Base-by-base conservation (phyloP, 2,888 invertebrate species). In the Leptogaster cylindrica region DNA sequence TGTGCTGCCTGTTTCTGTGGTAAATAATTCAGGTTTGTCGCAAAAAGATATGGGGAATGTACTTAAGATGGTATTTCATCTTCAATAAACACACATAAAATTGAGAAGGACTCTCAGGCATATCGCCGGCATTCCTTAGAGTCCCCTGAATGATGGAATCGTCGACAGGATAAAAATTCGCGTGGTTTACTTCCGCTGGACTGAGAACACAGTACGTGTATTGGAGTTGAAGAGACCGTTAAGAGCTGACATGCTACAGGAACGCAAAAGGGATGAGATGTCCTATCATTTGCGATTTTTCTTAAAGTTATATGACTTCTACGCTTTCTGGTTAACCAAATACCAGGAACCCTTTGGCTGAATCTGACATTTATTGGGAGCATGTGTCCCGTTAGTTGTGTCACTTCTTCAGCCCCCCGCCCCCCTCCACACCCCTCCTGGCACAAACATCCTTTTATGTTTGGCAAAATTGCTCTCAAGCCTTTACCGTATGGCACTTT, bases 351-450 rank as follows among this genome's bases (percentile, higher is more conserved):
- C 52, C 44, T 39, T 16, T 44, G 48, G 48, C 20, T 64, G 50
- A 14, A 50, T 12, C 44, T 71, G 70, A 71, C 69, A 68, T 71
- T 71, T 71, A 71, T 71, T 71, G 69, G 68, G 58, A 67, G 66
- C 70, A 71, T 69, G 68, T 71, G 70, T 51, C 67, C 39, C 58
- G 55, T 36, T 23, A 51, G 16, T 65, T 5, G 39, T 66, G 61
- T 41, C 68, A 61, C 16, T 44, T 27, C 61, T 68, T 39, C 50
- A 50, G 36, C 33, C 61, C 18, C 65, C 48, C 16, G 16, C 23
- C 46, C 20, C 46, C n/a, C n/a, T n/a, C n/a, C n/a, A n/a, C n/a
- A n/a, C n/a, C n/a, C n/a, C n/a, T n/a, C n/a, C n/a, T 50, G 10
- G 23, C 14, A 33, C 61, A 36, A 46, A 63, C 46, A 46, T 27